Base-by-base conservation (phyloP, 1,140 invertebrate species). In the Ostrea edulis region DNA sequence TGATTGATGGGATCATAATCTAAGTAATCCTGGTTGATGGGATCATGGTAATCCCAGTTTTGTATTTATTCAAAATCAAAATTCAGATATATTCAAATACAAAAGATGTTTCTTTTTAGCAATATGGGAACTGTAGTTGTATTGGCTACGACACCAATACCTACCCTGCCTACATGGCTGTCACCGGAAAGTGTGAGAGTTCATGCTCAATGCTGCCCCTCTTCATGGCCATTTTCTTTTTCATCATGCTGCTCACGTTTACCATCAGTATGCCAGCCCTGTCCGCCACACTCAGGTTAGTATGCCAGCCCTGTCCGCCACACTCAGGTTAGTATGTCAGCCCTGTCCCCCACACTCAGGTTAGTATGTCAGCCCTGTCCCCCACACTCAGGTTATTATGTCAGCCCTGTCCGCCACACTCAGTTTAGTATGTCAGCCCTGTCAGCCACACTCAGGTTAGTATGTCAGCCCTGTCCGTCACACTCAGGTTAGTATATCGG, bases 1-100 rank as follows among this genome's bases (percentile, higher is more conserved):
- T 29, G 68, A 22, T 58, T n/a, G n/a, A n/a, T n/a, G n/a, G n/a
- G n/a, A n/a, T n/a, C n/a, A n/a, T n/a, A n/a, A n/a, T n/a, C n/a
- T n/a, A n/a, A n/a, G n/a, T n/a, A n/a, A n/a, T n/a, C 65, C 93
- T 93, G 0, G 92, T 94, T 17, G 94, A 93, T 92, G 93, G 93
- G 0, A 81, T 85, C n/a, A n/a, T n/a, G n/a, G n/a, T n/a, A n/a
- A n/a, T n/a, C n/a, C n/a, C n/a, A n/a, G n/a, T n/a, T 17, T n/a
- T n/a, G n/a, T n/a, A n/a, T n/a, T n/a, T n/a, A n/a, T n/a, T n/a
- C n/a, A n/a, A n/a, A n/a, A n/a, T n/a, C n/a, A n/a, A n/a, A n/a
- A n/a, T n/a, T n/a, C n/a, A n/a, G n/a, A n/a, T n/a, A n/a, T n/a
- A 12, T 8, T 77, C 8, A 77, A 77, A 44, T 22, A 20, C 12